Evolutionary conservation across 2,113 vertebrate genomes (phyloP), one percentile per base, ranked within the genome.

Genomic region (Eleginops maclovinus): DNA sequence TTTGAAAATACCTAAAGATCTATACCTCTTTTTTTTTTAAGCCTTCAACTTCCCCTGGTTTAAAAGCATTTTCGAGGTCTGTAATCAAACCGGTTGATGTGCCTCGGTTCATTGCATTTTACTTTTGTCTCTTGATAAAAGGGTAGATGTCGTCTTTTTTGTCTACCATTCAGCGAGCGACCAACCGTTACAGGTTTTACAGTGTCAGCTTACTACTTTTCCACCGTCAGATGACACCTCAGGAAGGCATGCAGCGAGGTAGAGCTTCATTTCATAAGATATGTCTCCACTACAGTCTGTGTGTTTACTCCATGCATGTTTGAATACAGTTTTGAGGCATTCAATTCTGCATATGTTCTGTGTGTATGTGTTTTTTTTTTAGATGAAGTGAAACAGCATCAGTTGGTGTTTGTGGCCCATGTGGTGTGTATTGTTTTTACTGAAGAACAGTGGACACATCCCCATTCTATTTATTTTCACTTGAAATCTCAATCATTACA

Each of bases 71-170:
- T n/a, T n/a, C 0, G 24, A 19, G 41, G 17, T 19, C 24, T 49
- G 67, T 70, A 17, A 75, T 51, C 67, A 1, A 82, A 91, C 85
- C 55, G 66, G 80, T 90, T 88, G 82, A 1, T 69, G 44, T 11
- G 26, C 65, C 74, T 86, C 67, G 41, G 28, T 66, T 66, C 31
- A 11, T 63, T 51, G 17, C 59, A 63, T 22, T 19, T 36, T 26
- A 21, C 22, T 8, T 28, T 12, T 76, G 44, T 69, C 53, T 73
- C 31, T 2, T 21, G 41, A 70, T 47, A 16, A 78, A 16, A 78
- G 36, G 68, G 75, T 46, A 15, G 24, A 63, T 41, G 19, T 69
- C 49, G 71, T 75, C 46, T 41, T 67, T 44, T 73, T 49, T 22
- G 59, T 75, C 67, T 82, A 43, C 50, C 60, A 54, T 71, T 84